Evolutionary conservation across 2,113 vertebrate genomes (phyloP).

Genomic region (Salvelinus sp.): DNA sequence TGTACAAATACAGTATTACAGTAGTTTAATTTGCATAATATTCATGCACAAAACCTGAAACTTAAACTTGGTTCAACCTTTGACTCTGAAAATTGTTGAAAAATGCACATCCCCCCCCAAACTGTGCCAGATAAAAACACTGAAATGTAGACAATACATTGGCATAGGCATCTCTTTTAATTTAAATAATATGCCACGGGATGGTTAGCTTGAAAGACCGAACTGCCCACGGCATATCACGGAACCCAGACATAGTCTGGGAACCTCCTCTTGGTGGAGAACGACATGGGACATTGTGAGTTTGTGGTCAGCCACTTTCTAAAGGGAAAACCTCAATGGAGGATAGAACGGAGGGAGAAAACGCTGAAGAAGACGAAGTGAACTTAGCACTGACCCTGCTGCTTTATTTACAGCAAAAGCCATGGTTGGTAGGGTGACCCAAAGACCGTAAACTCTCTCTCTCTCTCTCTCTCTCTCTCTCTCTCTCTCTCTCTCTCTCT

Average conservation of each 20-base stretch:
- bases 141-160: conserved; percentile 16
- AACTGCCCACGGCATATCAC: conserved; percentile 38
- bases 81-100: conserved; percentile 24
- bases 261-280: conserved; percentile 50
- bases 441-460: conserved; percentile 12
- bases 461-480: background rate
- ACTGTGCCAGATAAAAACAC: no score
- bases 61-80: conserved; percentile 7
- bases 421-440: conserved; percentile 9
- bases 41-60: no score
- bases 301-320: conserved; percentile 60
- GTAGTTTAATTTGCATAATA: no score
- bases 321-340: conserved; percentile 41
- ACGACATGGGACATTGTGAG: conserved; percentile 53
- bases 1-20: no score
- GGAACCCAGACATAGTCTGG: conserved; percentile 60
- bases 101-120: conserved; percentile 1
- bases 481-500: no score
- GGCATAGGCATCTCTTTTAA: conserved; percentile 51
- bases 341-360: conserved; percentile 29
- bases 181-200: conserved; percentile 56
- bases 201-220: conserved; percentile 51
- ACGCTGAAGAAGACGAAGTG: conserved; percentile 16
- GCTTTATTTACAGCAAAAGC: background rate
- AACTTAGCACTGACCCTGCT: conserved; percentile 20